Conservation (phyloP, 1,140 invertebrate species). For the Camponotus vicinus region DNA sequence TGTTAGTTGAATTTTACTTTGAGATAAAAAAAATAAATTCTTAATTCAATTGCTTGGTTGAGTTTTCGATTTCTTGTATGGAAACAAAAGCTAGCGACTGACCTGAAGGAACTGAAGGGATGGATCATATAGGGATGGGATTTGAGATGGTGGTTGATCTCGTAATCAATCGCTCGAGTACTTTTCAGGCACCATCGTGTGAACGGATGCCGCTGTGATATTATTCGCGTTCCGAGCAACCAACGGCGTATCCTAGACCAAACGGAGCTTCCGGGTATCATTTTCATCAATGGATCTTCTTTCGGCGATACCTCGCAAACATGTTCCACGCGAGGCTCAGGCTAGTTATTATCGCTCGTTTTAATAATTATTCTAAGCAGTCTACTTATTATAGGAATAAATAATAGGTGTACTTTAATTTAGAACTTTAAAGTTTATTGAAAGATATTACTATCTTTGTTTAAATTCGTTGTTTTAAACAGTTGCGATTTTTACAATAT, state of each 20-base stretch:
- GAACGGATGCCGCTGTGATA: conserved; percentile 71
- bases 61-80: not conserved
- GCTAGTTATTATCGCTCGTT: conserved; percentile 23
- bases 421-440: not conserved
- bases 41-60: not conserved
- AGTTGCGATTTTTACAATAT: not conserved
- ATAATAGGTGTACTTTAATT: not conserved
- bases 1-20: not conserved
- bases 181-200: conserved; percentile 79
- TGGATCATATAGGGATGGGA: conserved; percentile 80
- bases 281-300: conserved; percentile 62
- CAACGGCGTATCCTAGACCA: conserved; percentile 68
- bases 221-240: conserved; percentile 64
- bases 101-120: conserved; percentile 81
- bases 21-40: not conserved
- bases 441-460: not conserved
- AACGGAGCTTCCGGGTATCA: conserved; percentile 52
- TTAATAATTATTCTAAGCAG: conserved; percentile 5
- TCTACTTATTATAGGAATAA: not conserved
- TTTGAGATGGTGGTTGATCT: conserved; percentile 80
- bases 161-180: conserved; percentile 74
- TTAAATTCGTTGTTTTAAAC: not conserved
- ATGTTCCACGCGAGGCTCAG: conserved; percentile 66
- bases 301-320: conserved; percentile 67
- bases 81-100: not conserved